Base-by-base conservation (phyloP, 2,888 invertebrate genomes). In the Himalopsyche tibetana region DNA sequence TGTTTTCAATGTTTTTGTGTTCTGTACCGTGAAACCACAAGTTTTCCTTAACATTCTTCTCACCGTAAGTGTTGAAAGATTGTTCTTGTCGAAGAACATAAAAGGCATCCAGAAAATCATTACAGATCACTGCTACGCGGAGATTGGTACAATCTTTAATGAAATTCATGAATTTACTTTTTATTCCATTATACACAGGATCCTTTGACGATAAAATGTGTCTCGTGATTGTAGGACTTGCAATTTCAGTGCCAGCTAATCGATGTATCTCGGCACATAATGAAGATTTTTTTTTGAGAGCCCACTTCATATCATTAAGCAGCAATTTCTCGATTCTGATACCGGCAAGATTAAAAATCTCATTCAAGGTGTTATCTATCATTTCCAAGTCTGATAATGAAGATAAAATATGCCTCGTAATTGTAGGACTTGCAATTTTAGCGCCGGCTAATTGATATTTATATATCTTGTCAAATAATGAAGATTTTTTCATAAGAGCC, bases 1-100 rank as follows among this genome's bases (percentile, higher is more conserved):
- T 91, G 17, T 83, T 88, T 15, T 87, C 63, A 4, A 90, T 84
- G 84, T 90, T 89, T 6, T 38, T n/a, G n/a, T n/a, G 56, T 55
- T 84, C 85, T 6, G 90, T 90, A 12, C 90, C 90, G 84, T 91
- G 91, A 87, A 90, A 91, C 42, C 90, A 82, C 12, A 88, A 83
- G 9, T 81, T 36, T 83, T 89, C 89, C 51, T 88, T 36, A 15
- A 89, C 88, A 80, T 84, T 85, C 2, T 86, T 82, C 38, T 81
- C 82, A 82, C 85, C 88, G 36, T 86, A 85, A 51, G 82, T 8
- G 28, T 89, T 82, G 63, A 89, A 36, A 55, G 86, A 88, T 51
- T 88, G 89, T 83, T 89, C 84, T 87, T 89, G 89, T 86, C 89
- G 89, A 28, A 89, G 84, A 11, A 81, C 69, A 84, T 88, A 89